Conservation (phyloP, 2,797 vertebrate genomes). For the Knipowitschia caucasica region DNA sequence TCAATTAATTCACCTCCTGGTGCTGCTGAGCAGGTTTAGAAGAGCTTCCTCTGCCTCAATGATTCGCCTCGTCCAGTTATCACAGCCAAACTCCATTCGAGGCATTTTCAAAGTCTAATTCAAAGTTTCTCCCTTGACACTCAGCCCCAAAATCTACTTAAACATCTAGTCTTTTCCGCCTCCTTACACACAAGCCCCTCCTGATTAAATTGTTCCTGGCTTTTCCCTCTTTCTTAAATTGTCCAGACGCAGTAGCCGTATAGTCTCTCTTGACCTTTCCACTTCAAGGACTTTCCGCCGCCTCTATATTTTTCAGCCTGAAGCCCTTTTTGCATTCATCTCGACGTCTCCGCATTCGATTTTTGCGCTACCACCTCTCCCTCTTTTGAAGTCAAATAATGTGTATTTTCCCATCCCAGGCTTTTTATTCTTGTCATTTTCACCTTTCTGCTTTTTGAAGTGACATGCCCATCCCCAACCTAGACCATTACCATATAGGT, state of each 20-base stretch:
- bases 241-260: not conserved
- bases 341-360: conserved; percentile 3
- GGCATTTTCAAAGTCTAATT: not conserved
- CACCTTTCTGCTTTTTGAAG: not conserved
- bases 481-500: not conserved
- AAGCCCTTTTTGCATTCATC: not conserved
- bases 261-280: conserved; percentile 45
- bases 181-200: conserved; percentile 8
- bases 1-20: conserved; percentile 29
- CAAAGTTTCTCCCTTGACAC: too few species aligned
- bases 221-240: conserved; percentile 6
- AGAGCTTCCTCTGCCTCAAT: conserved; percentile 14
- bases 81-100: not conserved
- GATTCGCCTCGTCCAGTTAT: not conserved
- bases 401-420: conserved; percentile 11
- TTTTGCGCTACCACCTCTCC: conserved; percentile 3
- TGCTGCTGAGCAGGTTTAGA: conserved; percentile 35
- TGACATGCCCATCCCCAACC: not conserved
- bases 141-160: not conserved
- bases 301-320: conserved; percentile 6
- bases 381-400: conserved; percentile 21
- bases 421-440: conserved; percentile 7
- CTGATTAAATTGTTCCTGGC: conserved; percentile 11
- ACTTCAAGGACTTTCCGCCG: conserved; percentile 37
- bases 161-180: conserved; percentile 1